Evolutionary conservation across 2,888 invertebrate species (phyloP).

Genomic region (Machimus rusticus): DNA sequence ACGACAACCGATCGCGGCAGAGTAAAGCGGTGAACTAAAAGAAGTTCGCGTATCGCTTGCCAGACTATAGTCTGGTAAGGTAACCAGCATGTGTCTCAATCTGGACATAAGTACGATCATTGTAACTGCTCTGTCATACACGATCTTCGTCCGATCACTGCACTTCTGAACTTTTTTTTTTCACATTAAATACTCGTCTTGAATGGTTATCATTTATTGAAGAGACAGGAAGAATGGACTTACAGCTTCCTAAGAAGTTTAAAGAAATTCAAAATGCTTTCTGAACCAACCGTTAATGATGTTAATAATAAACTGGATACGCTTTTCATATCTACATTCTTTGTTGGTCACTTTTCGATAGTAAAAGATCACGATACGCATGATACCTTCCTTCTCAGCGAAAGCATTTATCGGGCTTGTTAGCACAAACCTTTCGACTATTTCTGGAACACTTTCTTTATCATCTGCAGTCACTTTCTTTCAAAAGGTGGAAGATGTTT

Average conservation of each 20-base stretch:
- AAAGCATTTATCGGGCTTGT: slow-evolving; percentile 9
- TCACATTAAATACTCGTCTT: neutral
- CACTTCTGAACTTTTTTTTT: neutral
- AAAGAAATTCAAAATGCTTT: neutral
- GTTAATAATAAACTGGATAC: neutral
- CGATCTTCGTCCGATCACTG: neutral
- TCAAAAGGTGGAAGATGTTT: neutral
- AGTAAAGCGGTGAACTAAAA: slow-evolving; percentile 35
- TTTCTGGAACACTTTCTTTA: slow-evolving; percentile 26
- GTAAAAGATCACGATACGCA: neutral
- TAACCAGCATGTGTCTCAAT: neutral
- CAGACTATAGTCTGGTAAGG: neutral
- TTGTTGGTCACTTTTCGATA: neutral
- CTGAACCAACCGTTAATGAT: neutral
- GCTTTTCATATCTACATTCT: neutral
- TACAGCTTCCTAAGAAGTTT: neutral
- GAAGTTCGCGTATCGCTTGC: neutral
- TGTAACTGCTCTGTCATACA: neutral
- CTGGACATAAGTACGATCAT: neutral
- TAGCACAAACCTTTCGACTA: slow-evolving; percentile 19
- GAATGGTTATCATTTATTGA: neutral
- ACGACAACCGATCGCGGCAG: slow-evolving; percentile 24
- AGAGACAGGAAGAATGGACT: neutral
- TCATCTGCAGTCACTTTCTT: slow-evolving; percentile 7
- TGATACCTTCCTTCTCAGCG: neutral